Base-by-base conservation (phyloP, 1,140 invertebrate genomes). In the Thaumetopoea pityocampa region DNA sequence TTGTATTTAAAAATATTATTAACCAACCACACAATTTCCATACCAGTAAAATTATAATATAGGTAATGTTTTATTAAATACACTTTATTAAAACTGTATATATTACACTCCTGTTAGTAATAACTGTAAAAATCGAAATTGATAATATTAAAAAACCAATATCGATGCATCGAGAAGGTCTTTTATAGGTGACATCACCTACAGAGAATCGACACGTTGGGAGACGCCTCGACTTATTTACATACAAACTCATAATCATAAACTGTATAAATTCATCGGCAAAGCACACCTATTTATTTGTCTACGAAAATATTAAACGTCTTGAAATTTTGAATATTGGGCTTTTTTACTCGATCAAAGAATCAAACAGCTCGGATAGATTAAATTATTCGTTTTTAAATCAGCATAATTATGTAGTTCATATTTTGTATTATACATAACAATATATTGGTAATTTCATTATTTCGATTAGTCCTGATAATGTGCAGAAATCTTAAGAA, bases 1-100 rank as follows among this genome's bases (percentile, higher is more conserved):
- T 59, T 51, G 35, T 40, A 40, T 58, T 60, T 63, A 29, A 28
- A 52, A 46, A 22, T 51, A 62, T 69, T 58, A 66, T 58, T 22
- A 46, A 40, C 34, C 24, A n/a, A n/a, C n/a, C n/a, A n/a, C n/a
- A n/a, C n/a, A n/a, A n/a, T 56, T 51, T 51, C 45, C 54, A 51
- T 45, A 42, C 34, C 43, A 32, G 54, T 56, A 57, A 62, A 57
- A 62, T 48, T 17, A 46, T 61, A 58, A 55, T 48, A 65, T 44
- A 52, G 51, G 10, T 36, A 49, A 65, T 51, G 51, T 67, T 60
- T 55, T 55, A 69, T 69, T 71, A 68, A 71, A 66, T 63, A 60
- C 50, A 63, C 44, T 57, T 64, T 55, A 64, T 71, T 55, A 66
- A 67, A 68, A 53, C 46, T 57, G 58, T 50, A 74, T 69, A 70